phyloP scores from a whole-genome alignment of 2,797 vertebrate species.

The Crenuchus spilurus region DNA sequence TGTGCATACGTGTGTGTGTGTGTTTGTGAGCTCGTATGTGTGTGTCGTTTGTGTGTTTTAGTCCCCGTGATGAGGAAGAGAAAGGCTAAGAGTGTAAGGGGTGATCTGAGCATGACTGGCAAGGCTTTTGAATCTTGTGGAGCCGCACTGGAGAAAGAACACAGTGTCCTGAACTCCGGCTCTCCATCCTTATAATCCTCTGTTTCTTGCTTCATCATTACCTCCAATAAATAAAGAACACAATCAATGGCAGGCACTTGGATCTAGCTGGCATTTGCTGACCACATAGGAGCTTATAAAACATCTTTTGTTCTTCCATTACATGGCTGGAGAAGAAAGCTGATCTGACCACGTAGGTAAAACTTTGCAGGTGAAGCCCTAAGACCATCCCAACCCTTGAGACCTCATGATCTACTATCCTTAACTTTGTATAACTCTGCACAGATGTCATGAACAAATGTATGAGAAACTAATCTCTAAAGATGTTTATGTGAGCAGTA shows the following conservation, averaged over 20 bases:
- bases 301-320: background rate
- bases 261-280: background rate
- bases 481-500: too few species aligned
- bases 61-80: slow-evolving; percentile 16
- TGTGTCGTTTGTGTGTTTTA: slow-evolving; percentile 38
- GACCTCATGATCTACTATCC: slow-evolving; percentile 1
- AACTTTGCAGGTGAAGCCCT: background rate
- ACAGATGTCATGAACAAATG: too few species aligned
- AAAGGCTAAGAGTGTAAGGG: slow-evolving; percentile 19
- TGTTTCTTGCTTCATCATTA: background rate
- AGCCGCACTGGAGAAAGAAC: slow-evolving; percentile 22
- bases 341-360: background rate
- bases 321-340: background rate
- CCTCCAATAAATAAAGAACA: background rate
- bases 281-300: background rate
- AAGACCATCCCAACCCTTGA: background rate
- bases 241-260: background rate
- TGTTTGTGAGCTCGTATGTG: slow-evolving; percentile 37
- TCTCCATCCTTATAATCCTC: slow-evolving; percentile 11
- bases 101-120: slow-evolving; percentile 23
- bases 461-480: too few species aligned
- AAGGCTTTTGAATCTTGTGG: slow-evolving; percentile 16
- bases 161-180: background rate
- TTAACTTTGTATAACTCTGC: background rate
- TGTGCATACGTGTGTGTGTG: slow-evolving; percentile 20